Percentiles rank a stretch among this genome's conserved stretches.
phyloP scores from a whole-genome alignment of 2,888 invertebrate genomes.

The Megaustenia siamemsis region DNA sequence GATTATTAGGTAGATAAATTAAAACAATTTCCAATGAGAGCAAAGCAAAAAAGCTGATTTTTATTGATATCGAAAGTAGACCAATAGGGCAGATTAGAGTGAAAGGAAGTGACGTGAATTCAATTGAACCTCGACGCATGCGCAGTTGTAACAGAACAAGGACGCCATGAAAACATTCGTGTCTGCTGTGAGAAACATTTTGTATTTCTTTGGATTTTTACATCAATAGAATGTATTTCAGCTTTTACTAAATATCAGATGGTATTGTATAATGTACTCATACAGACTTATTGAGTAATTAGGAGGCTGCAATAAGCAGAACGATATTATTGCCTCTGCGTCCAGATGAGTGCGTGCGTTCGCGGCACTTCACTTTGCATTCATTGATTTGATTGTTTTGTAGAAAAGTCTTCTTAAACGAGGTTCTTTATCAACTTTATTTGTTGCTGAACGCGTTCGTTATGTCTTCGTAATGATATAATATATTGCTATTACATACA shows the following conservation, averaged over 20 bases:
- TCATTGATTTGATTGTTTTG: neutral
- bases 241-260: no score
- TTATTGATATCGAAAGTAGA: conserved; percentile 17
- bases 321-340: neutral
- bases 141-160: conserved; percentile 13
- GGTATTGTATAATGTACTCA: neutral
- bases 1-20: neutral
- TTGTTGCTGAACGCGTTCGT: neutral
- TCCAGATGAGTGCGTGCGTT: neutral
- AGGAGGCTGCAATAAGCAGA: neutral
- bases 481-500: no score
- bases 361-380: neutral
- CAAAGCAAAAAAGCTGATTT: neutral
- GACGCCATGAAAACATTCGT: conserved; percentile 55
- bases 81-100: neutral
- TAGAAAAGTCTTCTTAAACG: neutral
- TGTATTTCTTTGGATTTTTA: neutral
- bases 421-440: no score
- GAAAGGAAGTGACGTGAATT: conserved; percentile 28
- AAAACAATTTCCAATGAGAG: neutral
- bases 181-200: conserved; percentile 2
- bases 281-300: neutral
- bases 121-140: conserved; percentile 24
- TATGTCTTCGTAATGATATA: no score
- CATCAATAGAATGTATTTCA: neutral